A percentile compares a stretch with the other conserved stretches of the same genome.
phyloP scores from a whole-genome alignment of 2,888 invertebrate genomes.

The Rugalucina vietnamica region DNA sequence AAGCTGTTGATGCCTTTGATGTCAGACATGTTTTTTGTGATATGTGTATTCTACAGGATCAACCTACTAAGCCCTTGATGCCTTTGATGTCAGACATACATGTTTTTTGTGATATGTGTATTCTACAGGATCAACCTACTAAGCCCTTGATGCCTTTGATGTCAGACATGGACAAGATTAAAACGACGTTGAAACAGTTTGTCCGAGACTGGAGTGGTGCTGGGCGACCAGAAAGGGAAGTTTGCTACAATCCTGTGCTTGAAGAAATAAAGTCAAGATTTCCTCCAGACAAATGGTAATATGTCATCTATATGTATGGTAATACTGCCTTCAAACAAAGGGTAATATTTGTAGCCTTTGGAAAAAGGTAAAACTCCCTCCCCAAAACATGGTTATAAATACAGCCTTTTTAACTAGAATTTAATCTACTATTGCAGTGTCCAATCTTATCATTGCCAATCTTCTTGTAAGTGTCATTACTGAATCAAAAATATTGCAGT shows the following conservation, averaged over 20 bases:
- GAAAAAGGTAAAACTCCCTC: background rate
- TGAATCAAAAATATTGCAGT: too few species aligned
- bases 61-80: too few species aligned
- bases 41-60: too few species aligned
- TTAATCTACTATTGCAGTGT: too few species aligned
- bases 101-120: too few species aligned
- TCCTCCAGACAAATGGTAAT: slow-evolving; percentile 85
- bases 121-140: background rate
- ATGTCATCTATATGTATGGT: background rate
- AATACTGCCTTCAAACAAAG: background rate
- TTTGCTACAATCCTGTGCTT: slow-evolving; percentile 95
- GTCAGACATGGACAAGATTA: slow-evolving; percentile 91
- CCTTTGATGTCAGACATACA: too few species aligned
- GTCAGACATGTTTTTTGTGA: too few species aligned
- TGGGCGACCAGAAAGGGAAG: slow-evolving; percentile 92
- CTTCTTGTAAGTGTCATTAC: too few species aligned
- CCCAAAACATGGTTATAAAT: too few species aligned
- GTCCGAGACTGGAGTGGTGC: slow-evolving; percentile 98
- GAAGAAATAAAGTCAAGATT: slow-evolving; percentile 91
- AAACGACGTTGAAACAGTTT: slow-evolving; percentile 96
- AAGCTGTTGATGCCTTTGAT: too few species aligned
- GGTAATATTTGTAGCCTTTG: background rate
- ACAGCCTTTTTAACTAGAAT: too few species aligned
- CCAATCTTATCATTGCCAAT: too few species aligned
- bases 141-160: slow-evolving; percentile 66